Conservation (phyloP, 2,797 vertebrate species). For the Pseudochaenichthys georgianus region DNA sequence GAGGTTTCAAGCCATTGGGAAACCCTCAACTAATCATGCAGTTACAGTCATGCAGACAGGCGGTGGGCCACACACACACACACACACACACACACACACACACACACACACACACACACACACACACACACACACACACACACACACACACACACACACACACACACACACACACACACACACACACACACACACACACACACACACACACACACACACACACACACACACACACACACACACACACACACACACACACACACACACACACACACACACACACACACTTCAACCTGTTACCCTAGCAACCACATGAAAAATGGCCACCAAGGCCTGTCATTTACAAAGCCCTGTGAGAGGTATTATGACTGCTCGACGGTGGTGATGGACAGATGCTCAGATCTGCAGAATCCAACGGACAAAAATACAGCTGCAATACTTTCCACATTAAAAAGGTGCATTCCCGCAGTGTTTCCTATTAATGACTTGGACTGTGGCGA, state of each 20-base stretch:
- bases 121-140: too few relatives aligned
- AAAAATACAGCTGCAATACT: conserved; percentile 1
- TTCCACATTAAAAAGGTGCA: background rate
- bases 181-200: too few relatives aligned
- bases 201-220: too few relatives aligned
- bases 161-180: too few relatives aligned
- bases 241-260: too few relatives aligned
- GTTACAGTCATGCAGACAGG: conserved; percentile 38
- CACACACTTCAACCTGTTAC: conserved; percentile 76
- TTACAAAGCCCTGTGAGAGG: conserved; percentile 54
- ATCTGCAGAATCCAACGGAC: conserved; percentile 24
- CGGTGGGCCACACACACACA: conserved; percentile 17
- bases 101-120: too few relatives aligned
- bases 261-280: conserved; percentile 7
- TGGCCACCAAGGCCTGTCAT: conserved; percentile 66
- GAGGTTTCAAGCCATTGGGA: conserved; percentile 50
- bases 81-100: too few relatives aligned
- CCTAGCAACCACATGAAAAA: conserved; percentile 82
- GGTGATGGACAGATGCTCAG: conserved; percentile 32
- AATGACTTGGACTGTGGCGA: too few relatives aligned
- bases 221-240: too few relatives aligned
- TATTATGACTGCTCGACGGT: conserved; percentile 44
- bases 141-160: too few relatives aligned
- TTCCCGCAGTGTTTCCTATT: background rate
- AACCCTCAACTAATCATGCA: conserved; percentile 66